Evolutionary conservation across 37 sponge, comb jelly and placozoan species (phyloP), one percentile per base, ranked within the genome.

Genomic region (Halichondria panicea): DNA sequence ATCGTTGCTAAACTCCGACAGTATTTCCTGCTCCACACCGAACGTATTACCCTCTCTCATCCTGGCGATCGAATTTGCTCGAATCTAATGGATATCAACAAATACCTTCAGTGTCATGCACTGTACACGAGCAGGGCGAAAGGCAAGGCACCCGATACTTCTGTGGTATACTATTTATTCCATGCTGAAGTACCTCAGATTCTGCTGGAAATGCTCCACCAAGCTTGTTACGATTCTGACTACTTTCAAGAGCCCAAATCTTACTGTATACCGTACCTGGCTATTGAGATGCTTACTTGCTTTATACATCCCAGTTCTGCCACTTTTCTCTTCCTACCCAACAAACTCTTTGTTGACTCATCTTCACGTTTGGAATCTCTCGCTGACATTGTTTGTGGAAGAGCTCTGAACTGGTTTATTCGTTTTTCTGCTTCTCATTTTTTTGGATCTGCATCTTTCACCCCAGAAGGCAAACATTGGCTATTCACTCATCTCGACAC

Each of bases 331-430:
- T 30, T 60, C 33, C 32, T 70, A 18, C 43, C 70, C 1, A 70
- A 79, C 8, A 68, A 57, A 36, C 28, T 79, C 70, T 79, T 79
- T 43, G 32, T n/a, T 1, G 80, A 79, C 13, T 42, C 61, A 28
- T 25, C 34, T 36, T 3, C 21, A 19, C 43, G 19, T 3, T 0
- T 68, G 36, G 59, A 36, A 19, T 45, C 3, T 5, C 60, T 45
- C 18, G 41, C 18, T 59, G 37, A 43, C 21, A 61, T 53, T 30
- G n/a, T n/a, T n/a, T n/a, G n/a, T n/a, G n/a, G n/a, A n/a, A n/a
- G n/a, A n/a, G n/a, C n/a, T n/a, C n/a, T n/a, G n/a, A 1, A 28
- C 12, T 79, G 80, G 70, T 68, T 53, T 25, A 70, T 70, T 22
- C 58, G 15, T 9, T 31, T 79, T 18, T 56, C 60, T 15, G 56